These are phyloP conservation scores for Centroberyx gerrardi DNA, from an alignment of 2,797 vertebrate species.

Conservation along the genomic window DNA sequence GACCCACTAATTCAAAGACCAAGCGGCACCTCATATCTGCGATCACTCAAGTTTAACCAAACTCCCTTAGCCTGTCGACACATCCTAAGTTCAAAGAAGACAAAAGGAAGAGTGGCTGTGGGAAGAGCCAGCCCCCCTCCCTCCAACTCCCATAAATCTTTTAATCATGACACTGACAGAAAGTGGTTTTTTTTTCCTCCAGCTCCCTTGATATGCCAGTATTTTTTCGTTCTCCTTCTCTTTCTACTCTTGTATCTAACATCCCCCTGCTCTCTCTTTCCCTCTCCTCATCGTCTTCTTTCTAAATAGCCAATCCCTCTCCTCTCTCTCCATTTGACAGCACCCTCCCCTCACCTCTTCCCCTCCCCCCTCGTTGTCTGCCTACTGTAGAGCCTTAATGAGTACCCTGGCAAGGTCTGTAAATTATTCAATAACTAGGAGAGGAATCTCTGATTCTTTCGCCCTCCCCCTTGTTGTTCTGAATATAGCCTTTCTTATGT, in stretches of 20 bases:
- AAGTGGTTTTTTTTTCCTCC: slow-evolving; percentile 53
- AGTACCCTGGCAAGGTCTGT: slow-evolving; percentile 78
- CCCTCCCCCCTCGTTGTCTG: slow-evolving; percentile 55
- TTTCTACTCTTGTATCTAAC: slow-evolving; percentile 60
- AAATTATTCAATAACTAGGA: slow-evolving; percentile 87
- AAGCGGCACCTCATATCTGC: slow-evolving; percentile 61
- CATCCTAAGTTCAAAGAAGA: slow-evolving; percentile 79
- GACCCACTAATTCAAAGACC: slow-evolving; percentile 76
- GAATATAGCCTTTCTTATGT: slow-evolving; percentile 75
- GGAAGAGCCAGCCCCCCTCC: slow-evolving; percentile 49
- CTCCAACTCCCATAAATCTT: slow-evolving; percentile 73
- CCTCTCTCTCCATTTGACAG: slow-evolving; percentile 59
- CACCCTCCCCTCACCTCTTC: slow-evolving; percentile 5
- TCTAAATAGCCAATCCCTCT: slow-evolving; percentile 50
- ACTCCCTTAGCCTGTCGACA: slow-evolving; percentile 70
- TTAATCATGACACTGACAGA: slow-evolving; percentile 80
- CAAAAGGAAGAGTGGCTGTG: slow-evolving; percentile 69
- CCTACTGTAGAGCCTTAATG: slow-evolving; percentile 79
- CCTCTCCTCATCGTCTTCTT: slow-evolving; percentile 20
- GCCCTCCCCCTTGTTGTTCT: slow-evolving; percentile 62
- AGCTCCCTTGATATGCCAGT: slow-evolving; percentile 59
- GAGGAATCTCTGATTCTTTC: slow-evolving; percentile 73
- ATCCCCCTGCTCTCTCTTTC: slow-evolving; percentile 32
- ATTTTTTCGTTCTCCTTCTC: slow-evolving; percentile 55
- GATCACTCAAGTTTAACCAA: slow-evolving; percentile 72